A percentile compares a stretch with the other conserved stretches of the same genome.
These are phyloP conservation scores for Toxostoma redivivum DNA, from an alignment of 2,113 vertebrate genomes.

Conservation along the genomic window DNA sequence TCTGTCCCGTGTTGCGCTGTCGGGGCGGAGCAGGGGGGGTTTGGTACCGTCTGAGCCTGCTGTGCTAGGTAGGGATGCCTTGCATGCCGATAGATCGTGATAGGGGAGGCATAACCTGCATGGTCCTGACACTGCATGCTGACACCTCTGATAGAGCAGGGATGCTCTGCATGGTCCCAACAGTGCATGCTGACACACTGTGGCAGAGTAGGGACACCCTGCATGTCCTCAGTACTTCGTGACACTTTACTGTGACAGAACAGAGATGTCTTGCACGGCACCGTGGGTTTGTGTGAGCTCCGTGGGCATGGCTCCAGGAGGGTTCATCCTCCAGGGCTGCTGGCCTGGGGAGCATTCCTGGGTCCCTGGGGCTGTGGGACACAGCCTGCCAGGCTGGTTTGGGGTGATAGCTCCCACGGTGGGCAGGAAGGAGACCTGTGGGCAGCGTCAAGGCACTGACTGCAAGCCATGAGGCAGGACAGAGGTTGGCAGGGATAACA, in stretches of 20 bases:
- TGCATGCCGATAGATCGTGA: neutral
- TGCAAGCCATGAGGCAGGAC: neutral
- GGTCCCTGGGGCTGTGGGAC: neutral
- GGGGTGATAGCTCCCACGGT: accelerated
- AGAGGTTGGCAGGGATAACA: neutral
- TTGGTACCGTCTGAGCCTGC: accelerated
- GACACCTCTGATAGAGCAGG: neutral
- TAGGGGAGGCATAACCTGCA: neutral
- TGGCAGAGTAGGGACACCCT: neutral
- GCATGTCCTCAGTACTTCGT: neutral
- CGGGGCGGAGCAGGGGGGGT: neutral
- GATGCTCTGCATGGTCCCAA: neutral
- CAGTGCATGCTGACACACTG: neutral
- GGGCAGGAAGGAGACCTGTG: accelerated
- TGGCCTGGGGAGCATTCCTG: neutral
- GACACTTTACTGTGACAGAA: neutral
- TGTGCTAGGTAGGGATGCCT: accelerated
- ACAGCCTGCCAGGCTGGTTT: neutral
- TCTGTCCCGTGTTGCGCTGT: accelerated
- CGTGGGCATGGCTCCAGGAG: accelerated
- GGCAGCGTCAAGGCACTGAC: accelerated
- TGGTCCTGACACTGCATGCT: neutral
- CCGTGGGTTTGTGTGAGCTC: accelerated
- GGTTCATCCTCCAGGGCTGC: neutral
- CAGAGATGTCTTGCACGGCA: neutral